Conservation (phyloP, 2,113 vertebrate species). For the Puffinus mauretanicus region DNA sequence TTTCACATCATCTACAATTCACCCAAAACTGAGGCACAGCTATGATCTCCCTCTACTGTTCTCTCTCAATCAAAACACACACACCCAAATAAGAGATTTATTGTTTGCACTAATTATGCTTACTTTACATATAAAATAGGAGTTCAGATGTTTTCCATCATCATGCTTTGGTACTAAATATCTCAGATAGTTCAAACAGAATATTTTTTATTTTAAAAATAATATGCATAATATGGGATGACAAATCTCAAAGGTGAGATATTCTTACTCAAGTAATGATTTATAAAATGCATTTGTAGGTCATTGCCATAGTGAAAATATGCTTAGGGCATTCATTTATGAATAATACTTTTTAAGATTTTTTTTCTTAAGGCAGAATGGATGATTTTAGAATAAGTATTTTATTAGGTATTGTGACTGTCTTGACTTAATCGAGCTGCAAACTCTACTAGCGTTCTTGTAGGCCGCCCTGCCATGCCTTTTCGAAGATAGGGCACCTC, state of each 20-base stretch:
- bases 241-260: neutral
- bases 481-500: constrained; percentile 91
- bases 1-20: neutral
- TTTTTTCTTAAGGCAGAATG: neutral
- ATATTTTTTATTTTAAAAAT: neutral
- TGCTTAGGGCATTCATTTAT: neutral
- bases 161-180: neutral
- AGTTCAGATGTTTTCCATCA: neutral
- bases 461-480: constrained; percentile 95
- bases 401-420: constrained; percentile 20
- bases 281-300: neutral
- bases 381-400: neutral
- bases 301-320: neutral
- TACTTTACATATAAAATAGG: neutral
- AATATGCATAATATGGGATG: neutral
- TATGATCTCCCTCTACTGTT: neutral
- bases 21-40: neutral
- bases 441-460: constrained; percentile 89
- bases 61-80: neutral
- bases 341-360: neutral
- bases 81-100: neutral
- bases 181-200: neutral
- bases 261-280: neutral
- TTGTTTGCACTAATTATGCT: neutral
- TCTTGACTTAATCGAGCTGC: constrained; percentile 75